Conservation (phyloP, 2,113 vertebrate genomes). For the Sinocyclocheilus rhinocerous region DNA sequence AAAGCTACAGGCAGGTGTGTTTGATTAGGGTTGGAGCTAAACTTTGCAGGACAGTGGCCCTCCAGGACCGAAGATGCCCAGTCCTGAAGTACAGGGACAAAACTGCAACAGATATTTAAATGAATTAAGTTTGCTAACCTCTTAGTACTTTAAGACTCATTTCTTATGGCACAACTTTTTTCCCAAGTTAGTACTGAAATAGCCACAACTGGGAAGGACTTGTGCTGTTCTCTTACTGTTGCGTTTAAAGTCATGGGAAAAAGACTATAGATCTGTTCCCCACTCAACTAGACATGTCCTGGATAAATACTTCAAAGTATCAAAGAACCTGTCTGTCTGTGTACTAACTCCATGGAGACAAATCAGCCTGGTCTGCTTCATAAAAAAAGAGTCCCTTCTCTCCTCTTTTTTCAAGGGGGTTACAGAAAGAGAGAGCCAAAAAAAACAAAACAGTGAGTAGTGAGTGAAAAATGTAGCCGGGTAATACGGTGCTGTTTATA, state of each 20-base stretch:
- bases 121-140: background rate
- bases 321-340: slow-evolving; percentile 56
- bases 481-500: slow-evolving; percentile 26
- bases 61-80: too few relatives aligned
- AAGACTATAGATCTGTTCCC: slow-evolving; percentile 26
- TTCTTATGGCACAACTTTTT: background rate
- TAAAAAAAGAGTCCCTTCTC: slow-evolving; percentile 46
- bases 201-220: background rate
- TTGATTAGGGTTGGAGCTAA: too few relatives aligned
- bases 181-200: background rate
- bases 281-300: background rate
- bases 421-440: slow-evolving; percentile 10
- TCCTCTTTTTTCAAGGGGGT: slow-evolving; percentile 44
- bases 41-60: too few relatives aligned
- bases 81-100: too few relatives aligned
- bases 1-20: too few relatives aligned
- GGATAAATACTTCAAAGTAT: slow-evolving; percentile 25
- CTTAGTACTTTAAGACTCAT: background rate
- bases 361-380: slow-evolving; percentile 44
- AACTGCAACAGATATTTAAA: background rate
- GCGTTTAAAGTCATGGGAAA: background rate
- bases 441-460: background rate
- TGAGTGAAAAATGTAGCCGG: background rate
- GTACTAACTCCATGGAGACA: slow-evolving; percentile 72
- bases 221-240: background rate